Conservation (phyloP, 2,113 vertebrate genomes). For the Rhodinocichla rosea region DNA sequence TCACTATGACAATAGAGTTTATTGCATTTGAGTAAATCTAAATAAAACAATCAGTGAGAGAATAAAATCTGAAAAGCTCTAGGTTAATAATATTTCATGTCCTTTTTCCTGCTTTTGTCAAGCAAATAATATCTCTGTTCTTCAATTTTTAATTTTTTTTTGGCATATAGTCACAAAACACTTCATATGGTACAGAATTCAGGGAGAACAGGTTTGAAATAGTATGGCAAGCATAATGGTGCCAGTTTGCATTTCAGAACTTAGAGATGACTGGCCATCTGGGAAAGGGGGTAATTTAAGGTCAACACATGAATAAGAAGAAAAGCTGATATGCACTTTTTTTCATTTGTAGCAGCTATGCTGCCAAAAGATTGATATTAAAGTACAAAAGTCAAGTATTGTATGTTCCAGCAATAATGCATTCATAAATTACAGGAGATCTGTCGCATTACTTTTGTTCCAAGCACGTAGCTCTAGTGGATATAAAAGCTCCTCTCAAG, state of each 20-base stretch:
- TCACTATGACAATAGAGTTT: neutral
- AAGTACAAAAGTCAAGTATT: constrained; percentile 48
- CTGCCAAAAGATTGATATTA: constrained; percentile 41
- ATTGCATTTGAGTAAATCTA: neutral
- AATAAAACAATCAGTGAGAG: neutral
- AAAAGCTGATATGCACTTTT: constrained; percentile 10
- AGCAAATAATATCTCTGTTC: neutral
- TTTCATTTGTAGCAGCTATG: constrained; percentile 5
- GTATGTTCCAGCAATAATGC: constrained; percentile 33
- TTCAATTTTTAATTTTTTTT: neutral
- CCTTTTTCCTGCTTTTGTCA: neutral
- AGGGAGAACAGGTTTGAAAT: neutral
- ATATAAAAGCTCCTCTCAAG: constrained; percentile 37
- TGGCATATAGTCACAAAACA: neutral
- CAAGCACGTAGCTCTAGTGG: neutral
- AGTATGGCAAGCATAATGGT: neutral
- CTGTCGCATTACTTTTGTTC: constrained; percentile 51
- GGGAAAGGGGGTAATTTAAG: constrained; percentile 28
- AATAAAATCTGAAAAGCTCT: neutral
- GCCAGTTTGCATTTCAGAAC: constrained; percentile 43
- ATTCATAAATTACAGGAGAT: constrained; percentile 32
- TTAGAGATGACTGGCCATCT: constrained; percentile 12
- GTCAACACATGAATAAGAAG: constrained; percentile 6
- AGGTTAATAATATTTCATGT: neutral
- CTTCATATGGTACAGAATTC: neutral